Base-by-base conservation (phyloP, 1,140 invertebrate genomes). In the Ganaspis sp. region DNA sequence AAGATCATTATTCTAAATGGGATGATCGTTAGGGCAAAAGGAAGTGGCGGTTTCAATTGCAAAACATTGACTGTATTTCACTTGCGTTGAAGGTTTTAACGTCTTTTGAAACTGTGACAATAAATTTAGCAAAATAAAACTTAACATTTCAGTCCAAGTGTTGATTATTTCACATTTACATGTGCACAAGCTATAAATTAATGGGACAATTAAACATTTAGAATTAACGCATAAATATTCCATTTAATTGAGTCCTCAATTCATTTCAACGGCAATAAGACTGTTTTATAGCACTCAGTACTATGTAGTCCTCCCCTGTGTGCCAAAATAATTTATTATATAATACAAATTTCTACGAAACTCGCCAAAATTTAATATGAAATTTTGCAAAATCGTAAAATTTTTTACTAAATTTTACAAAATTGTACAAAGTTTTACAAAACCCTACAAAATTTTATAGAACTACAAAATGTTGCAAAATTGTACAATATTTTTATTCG, bases 21-120 rank as follows among this genome's bases (percentile, higher is more conserved):
- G 58, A 64, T 64, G 21, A 64, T 64, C 58, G 58, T 64, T 64
- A 64, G 58, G 23, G 23, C 26, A 64, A 64, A n/a, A 15, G 23
- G 26, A 64, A 64, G 54, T 29, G 12, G 23, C 23, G 26, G 23
- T 64, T 64, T 29, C 58, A 64, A 64, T 64, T 26, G n/a, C 5
- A 64, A 64, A 64, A 64, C 4, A 29, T 9, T 11, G 9, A 58
- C 21, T 58, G 21, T 58, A 64, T 64, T 64, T n/a, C 11, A 6
- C 23, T 12, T 6, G 26, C 26, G 0, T 34, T 26, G 1, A n/a
- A 34, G 26, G 1, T 29, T 34, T 15, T 34, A 15, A 29, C 26
- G 4, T 34, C 4, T 26, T 8, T 26, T 5, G 5, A 64, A n/a
- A 29, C 12, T 29, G 12, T n/a, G n/a, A 8, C n/a, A n/a, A n/a